These are phyloP conservation scores for Limnephilus rhombicus DNA, from an alignment of 2,888 invertebrate species.

Conservation along the genomic window DNA sequence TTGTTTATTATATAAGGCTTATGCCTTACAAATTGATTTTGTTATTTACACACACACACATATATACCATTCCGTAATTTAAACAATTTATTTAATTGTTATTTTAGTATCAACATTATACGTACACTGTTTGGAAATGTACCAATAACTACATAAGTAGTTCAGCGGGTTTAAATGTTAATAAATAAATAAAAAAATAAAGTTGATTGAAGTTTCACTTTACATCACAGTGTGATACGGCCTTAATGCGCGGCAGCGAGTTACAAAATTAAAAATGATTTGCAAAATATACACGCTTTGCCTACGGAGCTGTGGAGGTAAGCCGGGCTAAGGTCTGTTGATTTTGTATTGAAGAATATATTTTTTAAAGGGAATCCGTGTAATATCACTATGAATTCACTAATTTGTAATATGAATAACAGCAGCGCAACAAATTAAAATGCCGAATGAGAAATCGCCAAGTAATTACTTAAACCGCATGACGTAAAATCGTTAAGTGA, in stretches of 20 bases:
- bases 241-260: neutral
- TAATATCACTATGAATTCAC: neutral
- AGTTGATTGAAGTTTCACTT: slow-evolving; percentile 12
- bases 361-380: neutral
- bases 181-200: too few species aligned
- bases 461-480: neutral
- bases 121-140: too few species aligned
- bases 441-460: neutral
- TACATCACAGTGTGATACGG: neutral
- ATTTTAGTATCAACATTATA: too few species aligned
- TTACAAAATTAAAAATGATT: slow-evolving; percentile 35
- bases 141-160: too few species aligned
- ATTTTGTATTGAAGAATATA: neutral
- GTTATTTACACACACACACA: too few species aligned
- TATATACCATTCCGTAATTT: too few species aligned
- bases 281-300: slow-evolving; percentile 21
- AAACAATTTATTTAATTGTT: too few species aligned
- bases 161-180: too few species aligned
- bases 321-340: neutral
- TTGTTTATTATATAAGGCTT: too few species aligned
- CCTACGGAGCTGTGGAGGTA: neutral
- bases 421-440: neutral
- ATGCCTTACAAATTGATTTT: too few species aligned
- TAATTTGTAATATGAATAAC: neutral
- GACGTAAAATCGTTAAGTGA: neutral